Evolutionary conservation across 1,140 invertebrate genomes (phyloP), one percentile per base, ranked within the genome.

Genomic region (Apis dorsata): DNA sequence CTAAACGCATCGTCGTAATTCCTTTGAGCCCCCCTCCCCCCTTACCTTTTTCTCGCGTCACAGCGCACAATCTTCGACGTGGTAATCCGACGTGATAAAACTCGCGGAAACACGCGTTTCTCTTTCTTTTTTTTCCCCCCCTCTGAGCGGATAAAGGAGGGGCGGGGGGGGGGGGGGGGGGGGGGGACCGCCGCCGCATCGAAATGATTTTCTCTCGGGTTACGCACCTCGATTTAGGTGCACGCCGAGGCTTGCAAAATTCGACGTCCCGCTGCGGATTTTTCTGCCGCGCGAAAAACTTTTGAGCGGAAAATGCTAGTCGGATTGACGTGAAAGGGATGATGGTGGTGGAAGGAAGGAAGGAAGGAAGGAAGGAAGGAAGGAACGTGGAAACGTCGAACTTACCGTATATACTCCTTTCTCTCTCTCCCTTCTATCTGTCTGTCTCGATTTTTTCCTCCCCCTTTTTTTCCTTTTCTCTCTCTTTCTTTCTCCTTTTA

Each of bases 241-340:
- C 24, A 1, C 49, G 44, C 28, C 44, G 19, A 17, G 70, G 79
- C 59, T 73, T 28, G 79, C 34, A 57, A 75, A 66, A 81, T 75
- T 81, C 79, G 71, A 74, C 51, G 70, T 75, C 17, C 71, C 51
- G 79, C 17, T 57, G 70, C 60, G 59, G 60, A 72, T 71, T 72
- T 71, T 72, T 80, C 51, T 53, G 24, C 49, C 15, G 57, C 8
- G 69, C 55, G 71, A 51, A 74, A 81, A 74, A 81, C 70, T 81
- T 81, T 81, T 66, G 71, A 81, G 59, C 69, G 79, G 49, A 73
- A 80, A 80, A 80, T 65, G 69, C 70, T 49, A 65, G 59, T 28
- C 71, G 71, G 70, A 79, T 72, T 62, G 53, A 57, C 71, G 55
- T 66, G 60, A 75, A 81, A 75, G 79, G 71, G 51, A 74, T 66